Base-by-base conservation (phyloP, 2,797 vertebrate species). In the Phrynocephalus guinanensis region DNA sequence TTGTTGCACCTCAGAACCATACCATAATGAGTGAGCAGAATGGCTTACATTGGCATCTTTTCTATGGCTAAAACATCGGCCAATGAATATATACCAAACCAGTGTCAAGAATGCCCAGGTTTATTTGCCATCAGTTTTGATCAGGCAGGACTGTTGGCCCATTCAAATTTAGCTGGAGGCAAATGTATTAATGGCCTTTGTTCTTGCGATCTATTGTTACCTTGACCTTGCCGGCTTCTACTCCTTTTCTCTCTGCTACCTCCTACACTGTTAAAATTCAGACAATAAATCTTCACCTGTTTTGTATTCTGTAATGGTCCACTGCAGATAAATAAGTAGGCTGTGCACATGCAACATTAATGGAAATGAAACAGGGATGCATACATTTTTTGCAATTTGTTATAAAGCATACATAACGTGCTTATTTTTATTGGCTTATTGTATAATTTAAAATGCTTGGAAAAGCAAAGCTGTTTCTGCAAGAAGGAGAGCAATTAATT, bases 91-190 rank as follows among this genome's bases (percentile, higher is more conserved):
- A 33, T 68, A 24, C 48, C 63, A 16, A 82, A 67, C 6, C 22
- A 48, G 0, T 16, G 33, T 48, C 80, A 82, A 68, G 67, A 38
- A 26, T 82, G 11, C 28, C 30, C 15, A 11, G 4, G 44, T 67
- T 81, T 67, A 48, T 56, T 56, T 56, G 9, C 79, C 56, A 63
- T 8, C 18, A 80, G 6, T 67, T 24, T 80, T 60, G 20, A 56
- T 16, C 33, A 78, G 60, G 63, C 16, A 68, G 30, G 44, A 85
- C 78, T 16, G n/a, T 68, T 30, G 7, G 52, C 78, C 18, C 68
- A 85, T 85, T 79, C 77, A 80, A 71, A 80, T 86, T n/a, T 76
- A 79, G 77, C 33, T 60, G 16, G 15, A 71, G 44, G 24, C 13
- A 60, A 80, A 80, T 16, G 56, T 28, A 30, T 48, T 56, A 73